Evolutionary conservation across 2,113 vertebrate species (phyloP).

Genomic region (Crotalus helleri): DNA sequence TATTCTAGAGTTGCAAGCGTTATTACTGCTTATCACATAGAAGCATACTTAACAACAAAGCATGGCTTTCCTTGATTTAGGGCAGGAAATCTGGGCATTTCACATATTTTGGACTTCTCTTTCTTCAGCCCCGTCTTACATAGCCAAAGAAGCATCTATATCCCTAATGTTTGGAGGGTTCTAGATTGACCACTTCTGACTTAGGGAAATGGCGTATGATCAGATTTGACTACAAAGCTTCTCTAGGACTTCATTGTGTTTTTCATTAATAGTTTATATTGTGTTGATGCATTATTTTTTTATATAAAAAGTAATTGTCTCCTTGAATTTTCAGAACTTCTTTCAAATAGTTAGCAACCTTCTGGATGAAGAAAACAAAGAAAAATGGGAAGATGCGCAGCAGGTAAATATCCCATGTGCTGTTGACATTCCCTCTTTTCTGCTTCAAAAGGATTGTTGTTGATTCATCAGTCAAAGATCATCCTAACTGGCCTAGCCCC

Average conservation of each 20-base stretch:
- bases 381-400: conserved; percentile 98
- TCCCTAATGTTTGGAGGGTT: neutral
- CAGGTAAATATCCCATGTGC: conserved; percentile 77
- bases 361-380: conserved; percentile 97
- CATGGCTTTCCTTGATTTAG: neutral
- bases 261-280: neutral
- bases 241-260: neutral
- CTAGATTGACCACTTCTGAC: neutral
- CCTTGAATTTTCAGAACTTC: conserved; percentile 89
- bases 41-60: neutral
- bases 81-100: neutral
- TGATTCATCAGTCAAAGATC: neutral
- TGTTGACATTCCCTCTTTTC: neutral
- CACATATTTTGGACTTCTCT: neutral
- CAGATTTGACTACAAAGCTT: neutral
- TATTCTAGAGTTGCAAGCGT: neutral
- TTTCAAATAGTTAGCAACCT: conserved; percentile 99
- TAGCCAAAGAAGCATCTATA: neutral
- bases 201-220: neutral
- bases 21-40: neutral
- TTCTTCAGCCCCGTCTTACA: neutral
- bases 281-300: neutral
- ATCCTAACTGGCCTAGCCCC: neutral
- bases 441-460: neutral
- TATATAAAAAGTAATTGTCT: conserved; percentile 53